A percentile compares a stretch with the other conserved stretches of the same genome.
These are phyloP conservation scores for Sericinus montela DNA, from an alignment of 2,888 invertebrate species.

Conservation along the genomic window DNA sequence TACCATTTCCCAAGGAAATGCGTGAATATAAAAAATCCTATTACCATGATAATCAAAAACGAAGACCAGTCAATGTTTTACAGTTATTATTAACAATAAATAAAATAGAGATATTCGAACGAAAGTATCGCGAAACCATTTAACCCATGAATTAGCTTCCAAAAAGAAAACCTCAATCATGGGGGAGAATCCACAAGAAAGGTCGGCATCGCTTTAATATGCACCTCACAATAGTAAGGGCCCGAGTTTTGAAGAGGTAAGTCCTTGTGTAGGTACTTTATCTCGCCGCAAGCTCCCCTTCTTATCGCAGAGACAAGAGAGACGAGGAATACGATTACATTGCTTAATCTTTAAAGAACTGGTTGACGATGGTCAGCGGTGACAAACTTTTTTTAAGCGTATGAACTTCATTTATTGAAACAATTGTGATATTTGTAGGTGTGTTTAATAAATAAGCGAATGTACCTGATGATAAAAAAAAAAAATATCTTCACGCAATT, in stretches of 20 bases:
- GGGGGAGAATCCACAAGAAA: slow-evolving; percentile 57
- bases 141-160: slow-evolving; percentile 55
- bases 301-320: slow-evolving; percentile 49
- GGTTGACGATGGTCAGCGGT: slow-evolving; percentile 30
- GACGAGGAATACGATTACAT: slow-evolving; percentile 54
- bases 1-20: too few relatives aligned
- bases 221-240: slow-evolving; percentile 69
- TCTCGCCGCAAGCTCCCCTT: slow-evolving; percentile 62
- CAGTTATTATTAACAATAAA: too few relatives aligned
- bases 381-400: background rate
- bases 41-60: too few relatives aligned
- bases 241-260: slow-evolving; percentile 68
- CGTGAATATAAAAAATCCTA: too few relatives aligned
- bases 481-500: too few relatives aligned
- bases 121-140: slow-evolving; percentile 41
- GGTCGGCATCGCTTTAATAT: slow-evolving; percentile 63
- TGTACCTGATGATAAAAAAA: too few relatives aligned
- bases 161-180: slow-evolving; percentile 64
- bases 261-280: slow-evolving; percentile 66
- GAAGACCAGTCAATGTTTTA: too few relatives aligned
- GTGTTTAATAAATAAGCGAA: too few relatives aligned
- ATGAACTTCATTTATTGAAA: too few relatives aligned
- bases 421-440: too few relatives aligned
- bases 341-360: slow-evolving; percentile 59
- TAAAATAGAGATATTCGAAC: background rate